Evolutionary conservation across 2,113 vertebrate genomes (phyloP).

Genomic region (Sebastes fasciatus): DNA sequence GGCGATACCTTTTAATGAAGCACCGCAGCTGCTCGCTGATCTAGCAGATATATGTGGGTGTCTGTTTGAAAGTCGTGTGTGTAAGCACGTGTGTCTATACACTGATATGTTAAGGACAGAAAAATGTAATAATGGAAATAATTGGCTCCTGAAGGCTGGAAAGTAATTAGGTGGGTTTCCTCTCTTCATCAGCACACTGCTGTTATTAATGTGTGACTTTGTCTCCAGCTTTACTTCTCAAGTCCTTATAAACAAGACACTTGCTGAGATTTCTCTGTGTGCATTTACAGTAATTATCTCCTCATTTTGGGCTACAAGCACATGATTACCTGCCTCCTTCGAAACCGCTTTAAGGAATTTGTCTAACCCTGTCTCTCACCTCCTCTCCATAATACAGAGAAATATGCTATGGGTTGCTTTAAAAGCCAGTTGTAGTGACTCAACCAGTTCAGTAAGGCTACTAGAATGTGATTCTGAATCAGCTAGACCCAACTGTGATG

Average conservation of each 20-base stretch:
- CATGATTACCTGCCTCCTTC: constrained; percentile 31
- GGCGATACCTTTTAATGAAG: constrained; percentile 54
- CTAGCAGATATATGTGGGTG: constrained; percentile 52
- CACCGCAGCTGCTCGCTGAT: constrained; percentile 58
- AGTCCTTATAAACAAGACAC: constrained; percentile 49
- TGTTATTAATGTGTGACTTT: constrained; percentile 55
- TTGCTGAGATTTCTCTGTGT: constrained; percentile 38
- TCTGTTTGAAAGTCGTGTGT: constrained; percentile 16
- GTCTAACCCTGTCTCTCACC: constrained; percentile 6
- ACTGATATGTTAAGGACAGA: constrained; percentile 29
- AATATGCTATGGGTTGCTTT: constrained; percentile 1
- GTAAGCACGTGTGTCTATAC: not conserved
- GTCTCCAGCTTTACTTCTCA: constrained; percentile 49
- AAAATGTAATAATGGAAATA: constrained; percentile 54
- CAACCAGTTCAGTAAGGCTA: not conserved
- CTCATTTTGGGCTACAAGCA: constrained; percentile 24
- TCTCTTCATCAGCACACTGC: constrained; percentile 50
- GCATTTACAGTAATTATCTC: constrained; percentile 34
- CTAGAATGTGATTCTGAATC: constrained; percentile 29
- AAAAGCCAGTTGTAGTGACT: constrained; percentile 7
- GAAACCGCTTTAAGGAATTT: constrained; percentile 13
- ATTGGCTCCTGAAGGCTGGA: constrained; percentile 59
- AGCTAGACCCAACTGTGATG: constrained; percentile 13
- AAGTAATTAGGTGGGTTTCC: constrained; percentile 63
- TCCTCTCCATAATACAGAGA: constrained; percentile 14